Evolutionary conservation across 2,888 invertebrate species (phyloP).

Genomic region (Ametastegia equiseti): DNA sequence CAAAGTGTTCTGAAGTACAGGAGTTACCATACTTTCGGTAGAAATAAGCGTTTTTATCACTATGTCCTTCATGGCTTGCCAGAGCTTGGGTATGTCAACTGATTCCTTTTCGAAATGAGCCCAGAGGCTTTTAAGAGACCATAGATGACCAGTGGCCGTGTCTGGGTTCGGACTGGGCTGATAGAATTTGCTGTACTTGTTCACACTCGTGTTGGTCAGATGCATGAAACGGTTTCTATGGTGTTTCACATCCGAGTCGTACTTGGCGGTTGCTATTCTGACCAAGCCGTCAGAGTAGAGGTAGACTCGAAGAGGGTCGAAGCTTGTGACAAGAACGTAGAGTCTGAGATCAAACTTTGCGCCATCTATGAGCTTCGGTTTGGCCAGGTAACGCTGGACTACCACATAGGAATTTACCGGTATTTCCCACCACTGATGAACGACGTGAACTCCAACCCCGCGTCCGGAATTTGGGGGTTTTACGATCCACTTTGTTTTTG

Average conservation of each 20-base stretch:
- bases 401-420: constrained; percentile 89
- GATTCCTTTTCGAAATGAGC: constrained; percentile 83
- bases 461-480: constrained; percentile 97
- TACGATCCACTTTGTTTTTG: constrained; percentile 92
- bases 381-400: constrained; percentile 90
- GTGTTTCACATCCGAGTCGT: constrained; percentile 84
- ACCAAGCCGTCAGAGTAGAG: constrained; percentile 95
- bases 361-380: constrained; percentile 91
- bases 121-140: constrained; percentile 89
- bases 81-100: constrained; percentile 85
- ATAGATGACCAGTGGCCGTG: constrained; percentile 94
- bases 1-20: constrained; percentile 82
- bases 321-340: constrained; percentile 94
- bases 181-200: constrained; percentile 89
- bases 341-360: constrained; percentile 97
- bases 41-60: constrained; percentile 94
- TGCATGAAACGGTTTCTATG: constrained; percentile 91
- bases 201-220: constrained; percentile 92
- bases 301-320: constrained; percentile 93
- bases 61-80: constrained; percentile 90
- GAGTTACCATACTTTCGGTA: constrained; percentile 86
- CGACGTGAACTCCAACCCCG: constrained; percentile 95
- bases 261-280: constrained; percentile 94
- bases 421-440: constrained; percentile 93
- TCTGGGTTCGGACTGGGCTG: constrained; percentile 93